Percentiles rank a stretch among this genome's conserved stretches.
phyloP scores from a whole-genome alignment of 37 sponge, comb jelly and placozoan species.

The Amphimedon queenslandica region DNA sequence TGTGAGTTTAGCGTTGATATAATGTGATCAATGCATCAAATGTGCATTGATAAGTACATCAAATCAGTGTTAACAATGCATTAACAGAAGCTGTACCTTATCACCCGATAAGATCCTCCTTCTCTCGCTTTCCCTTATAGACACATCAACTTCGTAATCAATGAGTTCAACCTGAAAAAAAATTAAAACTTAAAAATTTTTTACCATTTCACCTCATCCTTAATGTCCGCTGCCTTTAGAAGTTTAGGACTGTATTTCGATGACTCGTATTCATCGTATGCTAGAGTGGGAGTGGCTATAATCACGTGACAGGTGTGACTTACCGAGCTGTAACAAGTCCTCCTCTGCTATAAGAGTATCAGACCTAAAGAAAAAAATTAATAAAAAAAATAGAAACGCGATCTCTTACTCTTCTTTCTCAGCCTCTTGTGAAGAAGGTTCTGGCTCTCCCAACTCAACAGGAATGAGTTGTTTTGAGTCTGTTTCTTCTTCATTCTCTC shows the following conservation, averaged over 20 bases:
- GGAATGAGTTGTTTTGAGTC: background rate
- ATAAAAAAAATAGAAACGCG: conserved; percentile 2
- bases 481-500: background rate
- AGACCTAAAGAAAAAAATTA: background rate
- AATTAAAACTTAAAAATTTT: background rate
- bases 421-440: background rate
- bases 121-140: background rate
- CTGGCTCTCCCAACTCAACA: background rate
- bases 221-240: conserved; percentile 45
- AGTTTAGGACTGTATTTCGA: conserved; percentile 81
- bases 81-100: background rate
- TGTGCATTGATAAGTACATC: no score
- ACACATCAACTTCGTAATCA: conserved; percentile 27
- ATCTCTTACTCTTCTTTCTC: conserved; percentile 6
- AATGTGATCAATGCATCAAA: no score
- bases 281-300: conserved; percentile 1
- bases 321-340: conserved; percentile 60
- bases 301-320: background rate
- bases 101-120: conserved; percentile 29
- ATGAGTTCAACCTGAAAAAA: conserved; percentile 26
- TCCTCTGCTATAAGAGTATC: conserved; percentile 56
- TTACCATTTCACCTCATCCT: conserved; percentile 38
- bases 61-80: no score
- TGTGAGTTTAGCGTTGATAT: no score
- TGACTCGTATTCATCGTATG: conserved; percentile 56